These are phyloP conservation scores for Shinisaurus crocodilurus DNA, from an alignment of 2,113 vertebrate genomes.

Conservation along the genomic window DNA sequence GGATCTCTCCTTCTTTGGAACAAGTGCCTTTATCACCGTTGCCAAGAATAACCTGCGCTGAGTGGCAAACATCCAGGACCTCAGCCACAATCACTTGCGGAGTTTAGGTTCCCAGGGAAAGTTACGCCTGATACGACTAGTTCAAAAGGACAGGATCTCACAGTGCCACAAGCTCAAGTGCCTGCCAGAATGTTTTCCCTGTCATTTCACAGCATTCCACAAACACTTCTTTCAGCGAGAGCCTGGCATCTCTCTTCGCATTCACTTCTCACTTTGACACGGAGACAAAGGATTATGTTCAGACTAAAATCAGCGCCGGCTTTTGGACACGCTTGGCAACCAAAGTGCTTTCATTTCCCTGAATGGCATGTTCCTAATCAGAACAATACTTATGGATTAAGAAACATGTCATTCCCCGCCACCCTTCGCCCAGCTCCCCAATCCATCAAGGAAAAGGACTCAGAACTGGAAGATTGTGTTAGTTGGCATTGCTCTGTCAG, in stretches of 20 bases:
- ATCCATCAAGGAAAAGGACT: not conserved
- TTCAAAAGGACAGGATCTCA: not conserved
- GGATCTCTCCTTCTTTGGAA: conserved; percentile 41
- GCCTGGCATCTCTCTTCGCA: not conserved
- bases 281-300: conserved; percentile 19
- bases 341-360: conserved; percentile 6
- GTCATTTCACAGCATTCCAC: not conserved
- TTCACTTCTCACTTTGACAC: not conserved
- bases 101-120: conserved; percentile 20
- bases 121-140: not conserved
- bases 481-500: not conserved
- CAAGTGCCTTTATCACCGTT: not conserved
- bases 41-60: conserved; percentile 40
- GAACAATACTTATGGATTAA: not conserved
- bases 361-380: conserved; percentile 10
- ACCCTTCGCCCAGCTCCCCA: not conserved
- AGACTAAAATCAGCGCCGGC: not conserved
- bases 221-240: not conserved
- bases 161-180: not conserved
- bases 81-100: rapidly evolving
- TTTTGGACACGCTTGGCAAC: not conserved
- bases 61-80: conserved; percentile 41
- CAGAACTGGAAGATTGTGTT: not conserved
- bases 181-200: not conserved
- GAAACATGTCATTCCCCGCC: conserved; percentile 6